These are phyloP conservation scores for Temnothorax nylanderi DNA, from an alignment of 1,140 invertebrate genomes.

Conservation along the genomic window DNA sequence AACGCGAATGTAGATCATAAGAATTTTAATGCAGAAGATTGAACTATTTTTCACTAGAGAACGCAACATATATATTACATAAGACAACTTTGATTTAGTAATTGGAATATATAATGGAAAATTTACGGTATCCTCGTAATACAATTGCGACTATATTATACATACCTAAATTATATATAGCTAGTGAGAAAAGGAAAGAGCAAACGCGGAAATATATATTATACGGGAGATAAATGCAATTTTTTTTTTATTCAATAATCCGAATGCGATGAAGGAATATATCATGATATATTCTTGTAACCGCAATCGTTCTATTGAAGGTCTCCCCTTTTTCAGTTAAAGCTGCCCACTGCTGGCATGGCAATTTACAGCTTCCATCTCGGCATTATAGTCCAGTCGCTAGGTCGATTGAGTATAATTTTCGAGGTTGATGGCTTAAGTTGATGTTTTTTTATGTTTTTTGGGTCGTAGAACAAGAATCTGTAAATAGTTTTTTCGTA, in stretches of 20 bases:
- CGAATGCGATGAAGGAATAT: background rate
- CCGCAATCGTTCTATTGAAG: background rate
- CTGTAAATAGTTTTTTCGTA: too few relatives aligned
- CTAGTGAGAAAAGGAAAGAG: background rate
- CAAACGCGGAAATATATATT: background rate
- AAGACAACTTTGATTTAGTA: background rate
- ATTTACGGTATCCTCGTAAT: background rate
- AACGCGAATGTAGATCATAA: background rate
- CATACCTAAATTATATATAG: too few relatives aligned
- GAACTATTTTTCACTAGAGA: background rate
- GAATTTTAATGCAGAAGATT: background rate
- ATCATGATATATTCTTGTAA: background rate
- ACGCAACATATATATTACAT: background rate
- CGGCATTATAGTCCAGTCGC: too few relatives aligned
- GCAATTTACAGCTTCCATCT: slow-evolving; percentile 39
- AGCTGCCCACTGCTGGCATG: background rate
- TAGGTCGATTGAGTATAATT: too few relatives aligned
- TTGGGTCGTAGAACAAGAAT: too few relatives aligned
- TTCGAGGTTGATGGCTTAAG: too few relatives aligned
- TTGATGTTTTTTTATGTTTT: too few relatives aligned
- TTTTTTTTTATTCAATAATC: slow-evolving; percentile 5
- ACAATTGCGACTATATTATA: background rate
- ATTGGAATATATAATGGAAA: background rate
- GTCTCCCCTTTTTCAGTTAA: background rate
- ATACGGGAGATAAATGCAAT: background rate